phyloP scores from a whole-genome alignment of 37 sponge, comb jelly and placozoan genomes.

The Petrosia ficiformis region DNA sequence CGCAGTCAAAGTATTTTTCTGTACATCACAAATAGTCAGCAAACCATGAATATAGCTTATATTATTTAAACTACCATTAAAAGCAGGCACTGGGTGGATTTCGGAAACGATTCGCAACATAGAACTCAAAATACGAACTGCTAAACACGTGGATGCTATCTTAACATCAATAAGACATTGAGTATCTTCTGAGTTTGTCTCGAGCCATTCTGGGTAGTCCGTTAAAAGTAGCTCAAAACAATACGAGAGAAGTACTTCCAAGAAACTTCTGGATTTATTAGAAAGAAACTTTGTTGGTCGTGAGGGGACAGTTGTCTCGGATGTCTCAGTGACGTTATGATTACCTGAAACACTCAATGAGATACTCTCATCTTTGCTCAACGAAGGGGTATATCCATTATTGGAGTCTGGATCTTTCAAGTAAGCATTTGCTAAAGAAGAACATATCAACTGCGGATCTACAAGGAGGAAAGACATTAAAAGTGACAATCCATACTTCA shows the following conservation, averaged over 20 bases:
- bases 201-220: slow-evolving; percentile 26
- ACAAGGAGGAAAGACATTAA: slow-evolving; percentile 6
- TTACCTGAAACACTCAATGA: not conserved
- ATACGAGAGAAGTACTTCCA: slow-evolving; percentile 29
- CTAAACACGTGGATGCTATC: slow-evolving; percentile 3
- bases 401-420: not conserved
- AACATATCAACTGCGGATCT: not conserved
- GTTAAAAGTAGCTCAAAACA: slow-evolving; percentile 27
- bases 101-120: too few species aligned
- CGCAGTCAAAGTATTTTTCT: slow-evolving; percentile 5
- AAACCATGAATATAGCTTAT: slow-evolving; percentile 45
- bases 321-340: not conserved
- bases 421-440: not conserved
- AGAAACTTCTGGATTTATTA: slow-evolving; percentile 34
- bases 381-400: not conserved
- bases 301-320: not conserved
- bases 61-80: not conserved
- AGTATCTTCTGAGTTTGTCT: slow-evolving; percentile 6
- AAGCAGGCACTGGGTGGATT: not conserved
- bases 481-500: slow-evolving; percentile 42
- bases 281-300: not conserved
- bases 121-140: not conserved
- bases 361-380: not conserved
- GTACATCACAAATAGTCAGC: slow-evolving; percentile 60
- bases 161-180: slow-evolving; percentile 28